Evolutionary conservation across 2,113 vertebrate genomes (phyloP).

Genomic region (Carollia perspicillata): DNA sequence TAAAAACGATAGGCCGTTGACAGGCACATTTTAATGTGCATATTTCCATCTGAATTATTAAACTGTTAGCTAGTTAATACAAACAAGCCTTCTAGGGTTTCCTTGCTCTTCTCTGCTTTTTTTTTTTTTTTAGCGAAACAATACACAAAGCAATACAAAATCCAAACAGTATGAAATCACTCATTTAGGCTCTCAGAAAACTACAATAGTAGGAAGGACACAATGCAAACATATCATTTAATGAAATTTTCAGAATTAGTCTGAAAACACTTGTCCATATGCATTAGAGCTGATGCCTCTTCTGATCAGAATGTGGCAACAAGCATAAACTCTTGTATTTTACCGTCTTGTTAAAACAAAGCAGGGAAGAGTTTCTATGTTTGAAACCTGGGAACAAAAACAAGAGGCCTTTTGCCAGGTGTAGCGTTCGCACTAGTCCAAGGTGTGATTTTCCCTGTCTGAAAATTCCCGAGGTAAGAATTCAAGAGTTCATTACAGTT

Average conservation of each 20-base stretch:
- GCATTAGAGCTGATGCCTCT: not conserved
- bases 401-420: not conserved
- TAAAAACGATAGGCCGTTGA: not conserved
- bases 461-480: not conserved
- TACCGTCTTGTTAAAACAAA: not conserved
- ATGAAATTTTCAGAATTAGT: not conserved
- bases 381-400: not conserved
- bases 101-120: not conserved
- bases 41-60: constrained; percentile 38
- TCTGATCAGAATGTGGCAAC: not conserved
- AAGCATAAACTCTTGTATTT: not conserved
- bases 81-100: not conserved
- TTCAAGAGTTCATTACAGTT: not conserved
- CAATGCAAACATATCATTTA: not conserved
- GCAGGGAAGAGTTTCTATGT: not conserved
- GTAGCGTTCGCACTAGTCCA: not conserved
- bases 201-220: not conserved
- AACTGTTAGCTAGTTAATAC: not conserved
- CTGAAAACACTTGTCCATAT: not conserved
- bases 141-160: not conserved
- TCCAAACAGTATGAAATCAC: not conserved
- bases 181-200: not conserved
- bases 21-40: not conserved
- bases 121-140: not conserved
- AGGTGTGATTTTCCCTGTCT: not conserved